A percentile compares a stretch with the other conserved stretches of the same genome.
These are phyloP conservation scores for Pachyrhynchus sulphureomaculatus DNA, from an alignment of 1,140 invertebrate genomes.

Conservation along the genomic window DNA sequence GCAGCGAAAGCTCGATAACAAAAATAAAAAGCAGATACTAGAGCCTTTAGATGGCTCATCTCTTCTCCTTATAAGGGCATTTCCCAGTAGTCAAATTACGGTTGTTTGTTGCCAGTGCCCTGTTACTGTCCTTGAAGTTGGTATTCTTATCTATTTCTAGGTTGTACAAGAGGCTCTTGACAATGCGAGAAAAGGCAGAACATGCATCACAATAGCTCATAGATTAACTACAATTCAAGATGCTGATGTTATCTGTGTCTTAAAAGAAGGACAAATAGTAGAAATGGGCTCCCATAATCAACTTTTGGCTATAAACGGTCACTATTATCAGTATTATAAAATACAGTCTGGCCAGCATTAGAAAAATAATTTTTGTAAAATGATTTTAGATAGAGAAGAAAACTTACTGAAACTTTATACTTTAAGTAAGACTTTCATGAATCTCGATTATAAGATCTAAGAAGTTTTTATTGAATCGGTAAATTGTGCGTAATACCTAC, in stretches of 20 bases:
- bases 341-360: slow-evolving; percentile 35
- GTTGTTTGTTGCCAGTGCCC: too few relatives aligned
- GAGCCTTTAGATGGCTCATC: too few relatives aligned
- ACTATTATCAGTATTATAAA: slow-evolving; percentile 73
- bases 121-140: background rate
- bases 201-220: slow-evolving; percentile 80
- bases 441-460: too few relatives aligned
- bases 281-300: slow-evolving; percentile 84
- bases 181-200: slow-evolving; percentile 66
- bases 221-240: slow-evolving; percentile 77
- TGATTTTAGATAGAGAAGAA: too few relatives aligned
- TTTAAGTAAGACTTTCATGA: too few relatives aligned
- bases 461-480: too few relatives aligned
- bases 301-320: slow-evolving; percentile 69
- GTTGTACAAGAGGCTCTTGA: slow-evolving; percentile 71
- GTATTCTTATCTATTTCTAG: slow-evolving; percentile 50
- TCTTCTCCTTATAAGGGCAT: too few relatives aligned
- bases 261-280: slow-evolving; percentile 73
- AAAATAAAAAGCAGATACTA: too few relatives aligned
- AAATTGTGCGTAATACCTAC: too few relatives aligned
- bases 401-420: too few relatives aligned
- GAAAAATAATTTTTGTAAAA: too few relatives aligned
- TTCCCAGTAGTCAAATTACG: background rate
- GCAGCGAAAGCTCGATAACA: too few relatives aligned
- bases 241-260: slow-evolving; percentile 77